phyloP scores from a whole-genome alignment of 2,888 invertebrate genomes.

The Eretmocerus hayati region DNA sequence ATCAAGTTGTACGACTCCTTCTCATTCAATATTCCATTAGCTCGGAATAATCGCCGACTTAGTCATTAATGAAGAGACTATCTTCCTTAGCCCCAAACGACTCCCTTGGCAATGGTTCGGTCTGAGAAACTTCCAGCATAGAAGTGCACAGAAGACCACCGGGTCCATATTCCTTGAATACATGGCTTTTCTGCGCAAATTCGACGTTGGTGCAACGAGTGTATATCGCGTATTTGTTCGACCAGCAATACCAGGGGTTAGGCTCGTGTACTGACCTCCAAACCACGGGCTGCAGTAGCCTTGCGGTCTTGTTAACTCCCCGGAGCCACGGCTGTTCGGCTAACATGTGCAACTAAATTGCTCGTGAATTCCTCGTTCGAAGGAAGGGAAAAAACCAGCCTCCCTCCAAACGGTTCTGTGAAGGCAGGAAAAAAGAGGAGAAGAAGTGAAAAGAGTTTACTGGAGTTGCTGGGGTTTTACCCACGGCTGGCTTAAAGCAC shows the following conservation, averaged over 20 bases:
- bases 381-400: background rate
- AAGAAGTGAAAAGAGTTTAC: background rate
- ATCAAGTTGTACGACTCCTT: no score
- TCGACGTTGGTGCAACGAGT: slow-evolving; percentile 25
- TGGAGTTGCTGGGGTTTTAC: no score
- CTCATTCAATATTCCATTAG: no score
- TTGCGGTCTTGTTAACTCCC: slow-evolving; percentile 33
- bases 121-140: no score
- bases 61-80: no score
- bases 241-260: slow-evolving; percentile 15
- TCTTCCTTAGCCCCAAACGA: no score
- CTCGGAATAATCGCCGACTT: no score
- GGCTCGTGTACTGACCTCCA: slow-evolving; percentile 26
- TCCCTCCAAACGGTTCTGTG: background rate
- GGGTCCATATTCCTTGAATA: no score
- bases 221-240: slow-evolving; percentile 36
- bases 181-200: no score
- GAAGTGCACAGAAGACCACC: no score
- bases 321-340: background rate
- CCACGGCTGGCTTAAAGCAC: background rate
- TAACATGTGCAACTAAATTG: slow-evolving; percentile 21
- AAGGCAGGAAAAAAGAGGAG: background rate
- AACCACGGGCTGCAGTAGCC: slow-evolving; percentile 32
- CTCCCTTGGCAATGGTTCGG: no score
- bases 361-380: slow-evolving; percentile 15